phyloP scores from a whole-genome alignment of 2,888 invertebrate genomes.

The Chalcosyrphus nemorum region DNA sequence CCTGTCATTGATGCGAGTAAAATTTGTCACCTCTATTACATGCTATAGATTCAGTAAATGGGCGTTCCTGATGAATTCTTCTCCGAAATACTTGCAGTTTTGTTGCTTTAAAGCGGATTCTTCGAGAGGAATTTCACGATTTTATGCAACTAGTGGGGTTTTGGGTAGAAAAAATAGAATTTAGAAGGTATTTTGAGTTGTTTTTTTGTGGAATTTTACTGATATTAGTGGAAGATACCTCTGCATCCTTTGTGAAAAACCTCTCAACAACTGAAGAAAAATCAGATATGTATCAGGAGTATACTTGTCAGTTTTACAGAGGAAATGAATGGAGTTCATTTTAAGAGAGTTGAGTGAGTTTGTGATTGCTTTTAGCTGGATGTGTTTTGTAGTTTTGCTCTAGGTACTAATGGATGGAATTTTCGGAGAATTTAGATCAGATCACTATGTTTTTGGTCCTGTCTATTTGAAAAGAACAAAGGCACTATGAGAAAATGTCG shows the following conservation, averaged over 20 bases:
- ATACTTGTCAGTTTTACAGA: constrained; percentile 44
- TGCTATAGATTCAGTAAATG: constrained; percentile 36
- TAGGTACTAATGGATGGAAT: too few species aligned
- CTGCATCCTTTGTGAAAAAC: constrained; percentile 57
- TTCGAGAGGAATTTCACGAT: not conserved
- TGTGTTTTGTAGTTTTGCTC: not conserved
- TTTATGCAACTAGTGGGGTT: not conserved
- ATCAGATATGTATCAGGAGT: constrained; percentile 68
- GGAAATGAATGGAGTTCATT: not conserved
- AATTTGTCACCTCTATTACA: constrained; percentile 13
- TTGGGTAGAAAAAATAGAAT: not conserved
- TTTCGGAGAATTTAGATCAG: too few species aligned
- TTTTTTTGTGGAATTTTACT: not conserved
- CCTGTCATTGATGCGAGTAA: constrained; percentile 84
- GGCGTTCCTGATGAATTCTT: constrained; percentile 50
- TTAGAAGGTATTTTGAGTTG: not conserved
- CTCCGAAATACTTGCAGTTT: not conserved
- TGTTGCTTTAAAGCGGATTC: not conserved
- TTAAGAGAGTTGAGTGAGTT: not conserved
- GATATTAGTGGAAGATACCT: not conserved
- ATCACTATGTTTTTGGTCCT: too few species aligned
- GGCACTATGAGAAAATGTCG: too few species aligned
- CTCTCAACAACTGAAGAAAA: constrained; percentile 47
- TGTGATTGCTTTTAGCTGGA: not conserved
- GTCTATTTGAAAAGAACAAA: too few species aligned